Evolutionary conservation across 2,113 vertebrate genomes (phyloP).

Genomic region (Aldabrachelys gigantea): DNA sequence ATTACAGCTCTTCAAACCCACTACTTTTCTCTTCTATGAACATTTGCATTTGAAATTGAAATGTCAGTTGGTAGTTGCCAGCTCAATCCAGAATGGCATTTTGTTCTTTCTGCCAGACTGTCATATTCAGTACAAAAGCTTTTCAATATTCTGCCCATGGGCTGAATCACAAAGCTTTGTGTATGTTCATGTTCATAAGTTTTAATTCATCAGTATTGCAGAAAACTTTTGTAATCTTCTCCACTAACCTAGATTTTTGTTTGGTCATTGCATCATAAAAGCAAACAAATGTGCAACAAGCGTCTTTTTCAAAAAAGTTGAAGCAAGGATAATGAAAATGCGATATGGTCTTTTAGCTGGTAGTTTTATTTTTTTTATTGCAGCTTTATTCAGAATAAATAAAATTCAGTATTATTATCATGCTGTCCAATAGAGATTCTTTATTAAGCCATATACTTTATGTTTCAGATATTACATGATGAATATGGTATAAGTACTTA

Average conservation of each 20-base stretch:
- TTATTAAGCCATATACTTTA: not conserved
- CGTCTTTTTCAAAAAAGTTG: not conserved
- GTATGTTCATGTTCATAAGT: not conserved
- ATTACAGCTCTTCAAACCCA: not conserved
- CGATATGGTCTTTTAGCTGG: not conserved
- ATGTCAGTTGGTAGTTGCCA: not conserved
- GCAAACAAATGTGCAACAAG: not conserved
- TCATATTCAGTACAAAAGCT: not conserved
- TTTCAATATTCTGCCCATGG: not conserved
- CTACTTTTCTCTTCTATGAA: not conserved
- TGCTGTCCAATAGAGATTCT: not conserved
- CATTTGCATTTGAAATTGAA: not conserved
- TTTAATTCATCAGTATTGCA: not conserved
- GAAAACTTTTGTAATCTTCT: not conserved
- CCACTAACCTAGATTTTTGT: not conserved
- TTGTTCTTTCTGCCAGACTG: not conserved
- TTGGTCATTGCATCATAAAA: not conserved
- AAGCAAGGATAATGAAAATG: not conserved
- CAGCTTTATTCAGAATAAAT: rapidly evolving
- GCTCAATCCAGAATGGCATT: not conserved
- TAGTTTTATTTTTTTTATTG: not conserved
- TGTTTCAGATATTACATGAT: not conserved
- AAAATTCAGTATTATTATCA: not conserved
- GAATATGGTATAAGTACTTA: not conserved
- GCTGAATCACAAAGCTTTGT: not conserved